A percentile compares a stretch with the other conserved stretches of the same genome.
These are phyloP conservation scores for Drosophila kurseongensis DNA, from an alignment of 1,140 invertebrate genomes.

Conservation along the genomic window DNA sequence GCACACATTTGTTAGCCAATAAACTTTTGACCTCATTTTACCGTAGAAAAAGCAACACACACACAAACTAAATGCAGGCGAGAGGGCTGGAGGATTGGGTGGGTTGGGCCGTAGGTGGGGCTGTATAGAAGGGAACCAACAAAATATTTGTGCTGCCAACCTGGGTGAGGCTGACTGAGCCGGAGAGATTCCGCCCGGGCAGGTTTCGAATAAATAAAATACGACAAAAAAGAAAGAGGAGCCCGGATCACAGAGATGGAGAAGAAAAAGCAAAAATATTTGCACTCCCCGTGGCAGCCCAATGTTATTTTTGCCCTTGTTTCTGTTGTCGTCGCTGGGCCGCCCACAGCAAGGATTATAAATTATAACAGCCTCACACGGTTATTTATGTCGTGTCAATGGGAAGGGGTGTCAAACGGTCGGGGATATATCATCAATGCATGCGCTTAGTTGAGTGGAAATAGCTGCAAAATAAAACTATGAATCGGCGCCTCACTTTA, in stretches of 20 bases:
- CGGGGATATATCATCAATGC: constrained; percentile 71
- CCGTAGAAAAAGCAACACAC: constrained; percentile 28
- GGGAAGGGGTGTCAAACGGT: constrained; percentile 34
- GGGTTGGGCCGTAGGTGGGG: background rate
- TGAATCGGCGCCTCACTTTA: constrained; percentile 25
- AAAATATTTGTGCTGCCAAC: constrained; percentile 65
- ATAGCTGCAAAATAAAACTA: constrained; percentile 54
- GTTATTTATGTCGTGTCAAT: constrained; percentile 77
- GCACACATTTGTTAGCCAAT: constrained; percentile 64
- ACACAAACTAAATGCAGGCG: constrained; percentile 58
- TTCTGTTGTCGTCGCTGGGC: constrained; percentile 29
- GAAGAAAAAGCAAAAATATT: constrained; percentile 51
- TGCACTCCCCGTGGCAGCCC: constrained; percentile 40
- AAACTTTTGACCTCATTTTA: constrained; percentile 81
- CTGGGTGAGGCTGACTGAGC: constrained; percentile 29
- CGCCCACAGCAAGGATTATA: constrained; percentile 74
- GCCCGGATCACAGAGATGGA: constrained; percentile 17
- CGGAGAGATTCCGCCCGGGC: constrained; percentile 55
- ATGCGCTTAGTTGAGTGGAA: constrained; percentile 80
- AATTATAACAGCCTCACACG: constrained; percentile 78
- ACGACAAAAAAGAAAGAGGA: constrained; percentile 26
- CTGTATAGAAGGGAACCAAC: constrained; percentile 21
- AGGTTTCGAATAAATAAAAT: constrained; percentile 48
- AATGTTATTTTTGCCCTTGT: constrained; percentile 34
- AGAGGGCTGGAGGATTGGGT: constrained; percentile 4